A percentile compares a stretch with the other conserved stretches of the same genome.
These are phyloP conservation scores for Carabus problematicus DNA, from an alignment of 2,888 invertebrate genomes.

Conservation along the genomic window DNA sequence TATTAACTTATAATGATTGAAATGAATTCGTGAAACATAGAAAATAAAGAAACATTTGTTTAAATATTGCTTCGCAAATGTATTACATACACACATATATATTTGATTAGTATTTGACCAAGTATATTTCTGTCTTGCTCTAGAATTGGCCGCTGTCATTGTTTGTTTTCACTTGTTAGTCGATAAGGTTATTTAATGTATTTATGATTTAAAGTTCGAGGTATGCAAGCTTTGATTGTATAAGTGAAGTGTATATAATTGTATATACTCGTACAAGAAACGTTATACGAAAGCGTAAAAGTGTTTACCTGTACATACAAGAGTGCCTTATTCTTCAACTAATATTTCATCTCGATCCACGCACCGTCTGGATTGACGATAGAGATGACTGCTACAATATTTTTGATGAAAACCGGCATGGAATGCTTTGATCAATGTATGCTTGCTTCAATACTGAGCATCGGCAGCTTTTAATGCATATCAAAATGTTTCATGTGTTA, in stretches of 20 bases:
- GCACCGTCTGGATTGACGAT: conserved; percentile 45
- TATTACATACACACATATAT: no score
- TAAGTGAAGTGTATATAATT: conserved; percentile 34
- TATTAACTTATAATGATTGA: no score
- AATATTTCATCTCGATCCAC: conserved; percentile 47
- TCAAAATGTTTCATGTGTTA: background rate
- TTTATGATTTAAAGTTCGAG: background rate
- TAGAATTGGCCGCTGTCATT: no score
- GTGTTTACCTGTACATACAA: no score
- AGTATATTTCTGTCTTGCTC: no score
- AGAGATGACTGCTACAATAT: conserved; percentile 43
- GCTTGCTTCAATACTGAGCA: conserved; percentile 10
- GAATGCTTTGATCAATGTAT: conserved; percentile 9
- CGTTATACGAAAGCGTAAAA: conserved; percentile 20
- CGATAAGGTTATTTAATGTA: no score
- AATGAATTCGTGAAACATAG: no score
- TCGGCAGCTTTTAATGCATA: background rate
- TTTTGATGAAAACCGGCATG: conserved; percentile 21
- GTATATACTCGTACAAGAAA: conserved; percentile 25
- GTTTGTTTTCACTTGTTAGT: no score
- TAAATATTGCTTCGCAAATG: no score
- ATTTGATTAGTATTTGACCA: no score
- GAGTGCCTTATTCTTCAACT: conserved; percentile 8
- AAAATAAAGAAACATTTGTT: no score
- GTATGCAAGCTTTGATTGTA: conserved; percentile 31